Conservation (phyloP, 2,888 invertebrate genomes). For the Ochropleura leucogaster region DNA sequence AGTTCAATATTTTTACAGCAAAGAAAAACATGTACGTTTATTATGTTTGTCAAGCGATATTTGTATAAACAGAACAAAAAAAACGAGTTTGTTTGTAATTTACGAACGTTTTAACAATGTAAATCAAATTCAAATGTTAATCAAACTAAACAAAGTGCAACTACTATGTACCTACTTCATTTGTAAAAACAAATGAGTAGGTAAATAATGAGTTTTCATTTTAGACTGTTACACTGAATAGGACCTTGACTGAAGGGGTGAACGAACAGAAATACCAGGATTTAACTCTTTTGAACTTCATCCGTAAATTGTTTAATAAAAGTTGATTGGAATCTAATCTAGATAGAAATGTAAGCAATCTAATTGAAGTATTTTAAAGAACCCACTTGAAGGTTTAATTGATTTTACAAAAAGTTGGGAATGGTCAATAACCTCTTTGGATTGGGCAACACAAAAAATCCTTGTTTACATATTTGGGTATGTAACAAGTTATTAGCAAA, state of each 20-base stretch:
- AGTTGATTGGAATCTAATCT: constrained; percentile 53
- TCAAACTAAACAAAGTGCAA: constrained; percentile 44
- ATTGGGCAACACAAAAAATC: neutral
- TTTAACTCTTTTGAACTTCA: constrained; percentile 19
- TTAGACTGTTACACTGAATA: constrained; percentile 1
- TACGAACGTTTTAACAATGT: constrained; percentile 41
- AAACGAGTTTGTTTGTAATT: constrained; percentile 34
- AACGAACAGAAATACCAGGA: constrained; percentile 13
- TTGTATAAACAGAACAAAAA: constrained; percentile 38
- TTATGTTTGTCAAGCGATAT: constrained; percentile 42
- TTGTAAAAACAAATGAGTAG: constrained; percentile 19
- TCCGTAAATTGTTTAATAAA: constrained; percentile 29
- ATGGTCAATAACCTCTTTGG: constrained; percentile 15
- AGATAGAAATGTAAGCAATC: constrained; percentile 34
- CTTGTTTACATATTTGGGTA: neutral
- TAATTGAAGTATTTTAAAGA: constrained; percentile 20
- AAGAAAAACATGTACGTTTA: constrained; percentile 36
- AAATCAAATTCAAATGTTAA: constrained; percentile 39
- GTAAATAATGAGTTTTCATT: neutral
- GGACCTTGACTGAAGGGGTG: constrained; percentile 16
- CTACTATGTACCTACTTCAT: constrained; percentile 7
- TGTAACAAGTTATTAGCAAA: neutral
- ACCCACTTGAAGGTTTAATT: neutral
- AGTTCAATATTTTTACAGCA: constrained; percentile 41
- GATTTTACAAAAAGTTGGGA: neutral